Base-by-base conservation (phyloP, 2,113 vertebrate genomes). In the Acrocephalus arundinaceus region DNA sequence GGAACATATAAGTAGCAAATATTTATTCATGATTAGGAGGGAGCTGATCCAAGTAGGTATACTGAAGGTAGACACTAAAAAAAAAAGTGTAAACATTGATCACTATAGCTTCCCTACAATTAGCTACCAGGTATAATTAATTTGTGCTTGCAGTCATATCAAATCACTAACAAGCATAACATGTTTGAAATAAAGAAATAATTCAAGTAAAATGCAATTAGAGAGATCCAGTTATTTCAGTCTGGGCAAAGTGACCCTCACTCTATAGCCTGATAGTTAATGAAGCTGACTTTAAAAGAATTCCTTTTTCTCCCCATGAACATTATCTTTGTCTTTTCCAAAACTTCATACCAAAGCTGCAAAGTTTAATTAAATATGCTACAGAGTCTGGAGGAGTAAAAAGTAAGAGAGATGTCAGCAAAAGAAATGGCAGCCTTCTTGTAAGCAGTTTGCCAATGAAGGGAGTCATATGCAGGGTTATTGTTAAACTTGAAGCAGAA, bases 161-260 rank as follows among this genome's bases (percentile, higher is more conserved):
- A 95, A 96, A 97, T 87, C 76, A 84, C 90, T 96, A 97, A 97
- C 80, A 96, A 97, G 94, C 94, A 88, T 96, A 97, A 94, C 94
- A 89, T 92, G 95, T 89, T 97, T 94, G 84, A 96, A 97, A 97
- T 93, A 97, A 97, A 94, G 90, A 95, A 97, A 94, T 94, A 95
- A 97, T 95, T 97, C 59, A 70, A 96, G 89, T 82, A 96, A 96
- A 97, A 96, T 75, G 92, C 93, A 97, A 94, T 97, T 97, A 96
- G 59, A 39, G 43, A 96, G 84, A 92, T 95, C 45, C 62, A 93
- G 80, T 93, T 88, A 75, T 97, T 97, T 95, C 89, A 87, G 28
- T 79, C 85, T 49, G 91, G 94, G 96, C 92, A 97, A 96, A 95
- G 95, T 97, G 96, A 97, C 97, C 96, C 94, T 94, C 91, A 77